Base-by-base conservation (phyloP, 1,140 invertebrate genomes). In the Drosophila lini region DNA sequence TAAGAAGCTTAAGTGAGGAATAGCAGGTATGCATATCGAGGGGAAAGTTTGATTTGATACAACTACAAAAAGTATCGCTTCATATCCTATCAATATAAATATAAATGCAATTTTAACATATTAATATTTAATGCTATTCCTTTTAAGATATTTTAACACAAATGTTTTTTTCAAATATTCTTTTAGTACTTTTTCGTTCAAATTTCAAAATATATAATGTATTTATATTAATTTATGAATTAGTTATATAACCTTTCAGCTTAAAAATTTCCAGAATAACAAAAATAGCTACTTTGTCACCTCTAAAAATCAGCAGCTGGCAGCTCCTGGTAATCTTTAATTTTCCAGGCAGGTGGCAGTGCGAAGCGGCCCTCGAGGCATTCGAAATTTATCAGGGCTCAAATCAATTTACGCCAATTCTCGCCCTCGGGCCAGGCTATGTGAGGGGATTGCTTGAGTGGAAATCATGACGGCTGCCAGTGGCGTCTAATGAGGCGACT, bases 321-420 rank as follows among this genome's bases (percentile, higher is more conserved):
- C 34, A 10, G 22, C 45, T 41, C 28, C 6, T 44, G 41, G 57
- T 31, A 82, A 68, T 81, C 69, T 83, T 74, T 82, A 83, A 82
- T 81, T 81, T 81, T 76, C 76, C 57, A 69, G 74, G 80, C 80
- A 74, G 74, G 67, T 78, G 47, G 67, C 44, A 59, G 56, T 45
- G 13, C 8, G 47, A 28, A 60, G 60, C 11, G n/a, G 53, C 64
- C 57, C 45, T 50, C 16, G 7, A 62, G 69, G 62, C 69, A 58
- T 44, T 50, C 32, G 57, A 78, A 78, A 80, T 84, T 83, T 83
- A 83, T 83, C 81, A 53, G 59, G 48, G 34, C 65, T 34, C 55
- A 86, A 85, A 85, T 85, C 81, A 86, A 85, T 85, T 85, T 85
- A 68, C 78, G 76, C 74, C 82, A 70, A 82, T 74, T 82, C 58